Base-by-base conservation (phyloP, 2,888 invertebrate species). In the Oscheius sp. region DNA sequence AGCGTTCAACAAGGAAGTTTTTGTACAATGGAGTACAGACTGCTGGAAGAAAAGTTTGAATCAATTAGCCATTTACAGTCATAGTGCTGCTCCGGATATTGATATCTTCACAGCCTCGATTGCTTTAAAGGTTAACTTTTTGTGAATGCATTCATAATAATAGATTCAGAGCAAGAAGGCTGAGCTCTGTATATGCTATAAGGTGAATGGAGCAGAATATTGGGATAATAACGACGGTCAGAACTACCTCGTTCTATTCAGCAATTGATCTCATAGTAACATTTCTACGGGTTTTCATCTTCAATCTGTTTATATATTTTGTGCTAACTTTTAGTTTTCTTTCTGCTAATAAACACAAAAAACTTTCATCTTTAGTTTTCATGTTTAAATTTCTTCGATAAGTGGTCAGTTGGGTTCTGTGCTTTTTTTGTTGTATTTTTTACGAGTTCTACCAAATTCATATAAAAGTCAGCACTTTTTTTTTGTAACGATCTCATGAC, bases 41-140 rank as follows among this genome's bases (percentile, higher is more conserved):
- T 14, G n/a, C 12, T 59, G 59, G 59, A 8, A 44, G n/a, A 9
- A 59, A 14, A 59, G 26, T 24, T 26, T 24, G 3, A 45, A 59
- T 24, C 59, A 59, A 26, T 17, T 26, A 6, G 59, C 59, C 26
- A 45, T 44, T 26, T 59, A 59, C 17, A 59, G 59, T 30, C 59
- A 59, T 41, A 12, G 9, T 17, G 59, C 44, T 17, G 20, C 59
- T 38, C 28, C 9, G 26, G 59, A 59, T 41, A 44, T 59, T n/a
- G 59, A 59, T 28, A 44, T 59, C 26, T 59, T 59, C 41, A 44
- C 59, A 9, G 59, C 59, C 44, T 41, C 59, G n/a, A n/a, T 59
- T 9, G 44, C 59, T 17, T 9, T 44, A 2, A 41, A 59, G 44
- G 59, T 59, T 5, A 41, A 14, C 17, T n/a, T 8, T 26, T 12